These are phyloP conservation scores for Apamea epomidion DNA, from an alignment of 2,888 invertebrate genomes.

Conservation along the genomic window DNA sequence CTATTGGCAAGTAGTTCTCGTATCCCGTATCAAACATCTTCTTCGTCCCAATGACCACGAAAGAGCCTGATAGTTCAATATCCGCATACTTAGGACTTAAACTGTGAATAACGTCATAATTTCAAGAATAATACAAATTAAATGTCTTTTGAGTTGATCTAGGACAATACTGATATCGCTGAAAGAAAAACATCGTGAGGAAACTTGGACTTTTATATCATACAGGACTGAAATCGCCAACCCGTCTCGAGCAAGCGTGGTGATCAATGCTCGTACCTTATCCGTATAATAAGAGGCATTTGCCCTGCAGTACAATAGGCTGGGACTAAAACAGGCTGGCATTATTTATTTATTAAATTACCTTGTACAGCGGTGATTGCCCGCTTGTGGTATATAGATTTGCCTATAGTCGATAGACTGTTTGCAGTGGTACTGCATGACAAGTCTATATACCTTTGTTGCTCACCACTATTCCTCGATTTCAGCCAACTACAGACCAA, in stretches of 20 bases:
- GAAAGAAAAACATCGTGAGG: neutral
- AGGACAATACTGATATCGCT: too few species aligned
- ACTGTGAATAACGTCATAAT: constrained; percentile 30
- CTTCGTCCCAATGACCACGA: constrained; percentile 80
- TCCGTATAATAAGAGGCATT: neutral
- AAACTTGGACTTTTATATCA: neutral
- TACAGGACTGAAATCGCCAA: neutral
- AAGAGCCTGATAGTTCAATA: constrained; percentile 79
- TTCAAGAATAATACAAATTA: neutral
- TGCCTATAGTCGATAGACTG: too few species aligned
- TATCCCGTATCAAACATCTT: constrained; percentile 80
- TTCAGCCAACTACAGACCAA: neutral
- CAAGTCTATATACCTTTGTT: neutral
- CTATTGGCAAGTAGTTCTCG: constrained; percentile 83
- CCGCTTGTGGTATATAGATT: too few species aligned
- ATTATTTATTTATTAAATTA: neutral
- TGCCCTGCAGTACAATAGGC: neutral
- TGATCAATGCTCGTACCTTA: neutral
- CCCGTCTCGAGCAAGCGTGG: neutral
- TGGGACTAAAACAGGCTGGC: neutral
- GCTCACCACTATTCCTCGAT: neutral
- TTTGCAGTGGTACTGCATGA: too few species aligned
- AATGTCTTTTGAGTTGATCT: neutral
- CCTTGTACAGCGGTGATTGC: neutral
- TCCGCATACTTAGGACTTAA: constrained; percentile 30